Evolutionary conservation across 2,113 vertebrate species (phyloP).

Genomic region (Cinclus mexicanus): DNA sequence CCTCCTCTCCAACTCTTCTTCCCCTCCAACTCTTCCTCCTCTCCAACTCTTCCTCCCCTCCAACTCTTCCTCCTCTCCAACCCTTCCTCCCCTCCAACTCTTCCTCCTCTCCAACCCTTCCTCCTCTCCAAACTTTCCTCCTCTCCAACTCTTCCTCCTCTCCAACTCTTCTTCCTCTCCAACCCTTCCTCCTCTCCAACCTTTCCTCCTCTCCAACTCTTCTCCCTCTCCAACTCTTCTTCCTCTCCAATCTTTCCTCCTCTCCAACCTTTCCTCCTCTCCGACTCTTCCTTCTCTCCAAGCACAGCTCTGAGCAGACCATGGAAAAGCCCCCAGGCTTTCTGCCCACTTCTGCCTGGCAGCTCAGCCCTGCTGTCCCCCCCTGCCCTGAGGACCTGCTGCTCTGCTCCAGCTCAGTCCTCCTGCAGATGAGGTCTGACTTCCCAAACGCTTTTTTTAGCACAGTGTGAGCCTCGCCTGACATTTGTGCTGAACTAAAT

Average conservation of each 20-base stretch:
- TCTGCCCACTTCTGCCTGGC: not conserved
- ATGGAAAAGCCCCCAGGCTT: fast-evolving
- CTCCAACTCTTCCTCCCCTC: not conserved
- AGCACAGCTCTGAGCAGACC: not conserved
- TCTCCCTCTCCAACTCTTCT: not conserved
- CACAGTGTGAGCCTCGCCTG: not conserved
- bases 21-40: not conserved
- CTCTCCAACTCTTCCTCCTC: no score
- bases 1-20: not conserved
- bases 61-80: not conserved
- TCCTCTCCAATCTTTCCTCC: not conserved
- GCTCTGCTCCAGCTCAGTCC: not conserved
- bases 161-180: not conserved
- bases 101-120: not conserved
- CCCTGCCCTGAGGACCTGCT: not conserved
- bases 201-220: not conserved
- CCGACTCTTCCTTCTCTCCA: not conserved
- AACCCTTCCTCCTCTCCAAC: not conserved
- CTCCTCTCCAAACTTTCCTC: not conserved
- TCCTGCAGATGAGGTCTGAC: not conserved
- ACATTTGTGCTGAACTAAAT: not conserved
- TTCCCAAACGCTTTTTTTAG: conserved; percentile 36
- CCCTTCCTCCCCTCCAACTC: not conserved
- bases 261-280: not conserved
- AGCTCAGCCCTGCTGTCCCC: not conserved